phyloP scores from a whole-genome alignment of 2,888 invertebrate species.

The Lingula anatina region DNA sequence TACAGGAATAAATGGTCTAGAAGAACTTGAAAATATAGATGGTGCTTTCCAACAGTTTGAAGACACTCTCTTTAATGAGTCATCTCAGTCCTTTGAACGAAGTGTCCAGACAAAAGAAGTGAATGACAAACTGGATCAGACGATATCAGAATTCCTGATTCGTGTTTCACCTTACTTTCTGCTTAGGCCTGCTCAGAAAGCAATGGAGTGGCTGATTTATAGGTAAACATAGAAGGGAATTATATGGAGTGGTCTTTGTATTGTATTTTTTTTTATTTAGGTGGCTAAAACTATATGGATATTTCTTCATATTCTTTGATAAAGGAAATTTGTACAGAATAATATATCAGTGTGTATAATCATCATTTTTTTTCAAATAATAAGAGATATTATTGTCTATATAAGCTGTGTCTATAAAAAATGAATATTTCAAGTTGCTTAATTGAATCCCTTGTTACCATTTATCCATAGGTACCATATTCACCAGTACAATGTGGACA shows the following conservation, averaged over 20 bases:
- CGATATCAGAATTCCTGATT: constrained; percentile 73
- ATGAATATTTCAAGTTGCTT: too few relatives aligned
- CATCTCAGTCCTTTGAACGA: constrained; percentile 75
- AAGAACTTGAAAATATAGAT: constrained; percentile 73
- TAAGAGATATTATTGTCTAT: too few relatives aligned
- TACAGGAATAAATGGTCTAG: constrained; percentile 70
- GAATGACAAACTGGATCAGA: constrained; percentile 70
- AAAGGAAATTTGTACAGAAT: too few relatives aligned
- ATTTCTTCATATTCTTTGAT: too few relatives aligned
- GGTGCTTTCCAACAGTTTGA: constrained; percentile 69
- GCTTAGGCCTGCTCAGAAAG: constrained; percentile 78
- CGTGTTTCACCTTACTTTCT: constrained; percentile 82
- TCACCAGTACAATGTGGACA: constrained; percentile 80
- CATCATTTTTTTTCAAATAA: too few relatives aligned
- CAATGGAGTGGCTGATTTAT: constrained; percentile 91
- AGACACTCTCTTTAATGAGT: constrained; percentile 69
- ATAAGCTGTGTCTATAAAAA: too few relatives aligned
- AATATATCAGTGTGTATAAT: too few relatives aligned
- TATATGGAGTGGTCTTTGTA: too few relatives aligned
- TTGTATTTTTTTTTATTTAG: too few relatives aligned
- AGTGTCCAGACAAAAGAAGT: constrained; percentile 68
- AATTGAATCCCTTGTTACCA: too few relatives aligned
- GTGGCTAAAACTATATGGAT: too few relatives aligned
- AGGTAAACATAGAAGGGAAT: constrained; percentile 48
- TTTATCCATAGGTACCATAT: constrained; percentile 69